Evolutionary conservation across 2,113 vertebrate species (phyloP).

Genomic region (Pluvianellus socialis): DNA sequence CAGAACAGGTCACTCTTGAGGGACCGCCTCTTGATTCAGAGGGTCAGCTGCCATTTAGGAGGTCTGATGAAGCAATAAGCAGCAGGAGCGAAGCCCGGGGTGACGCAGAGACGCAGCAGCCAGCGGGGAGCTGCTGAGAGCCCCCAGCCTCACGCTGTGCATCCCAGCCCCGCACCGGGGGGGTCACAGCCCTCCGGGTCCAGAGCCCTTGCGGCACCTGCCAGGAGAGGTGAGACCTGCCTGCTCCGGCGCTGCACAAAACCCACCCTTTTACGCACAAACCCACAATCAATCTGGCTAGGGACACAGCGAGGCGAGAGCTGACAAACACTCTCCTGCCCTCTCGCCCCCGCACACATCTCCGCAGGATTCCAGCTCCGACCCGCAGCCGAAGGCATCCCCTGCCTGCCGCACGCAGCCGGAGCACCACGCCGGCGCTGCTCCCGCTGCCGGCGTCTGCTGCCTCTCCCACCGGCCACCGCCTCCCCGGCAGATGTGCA

Average conservation of each 20-base stretch:
- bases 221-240: accelerated
- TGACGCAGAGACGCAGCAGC: not conserved
- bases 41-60: not conserved
- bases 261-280: not conserved
- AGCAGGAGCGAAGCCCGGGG: not conserved
- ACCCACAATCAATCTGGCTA: accelerated
- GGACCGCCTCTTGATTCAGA: not conserved
- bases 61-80: not conserved
- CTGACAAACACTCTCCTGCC: not conserved
- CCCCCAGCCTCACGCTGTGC: accelerated
- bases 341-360: accelerated
- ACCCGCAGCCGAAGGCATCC: too few species aligned
- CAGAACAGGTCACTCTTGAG: not conserved
- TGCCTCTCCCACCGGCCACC: not conserved
- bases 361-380: not conserved
- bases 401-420: not conserved
- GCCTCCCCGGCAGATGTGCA: not conserved
- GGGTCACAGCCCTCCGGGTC: not conserved
- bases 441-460: accelerated
- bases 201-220: not conserved
- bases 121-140: accelerated
- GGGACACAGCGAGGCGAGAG: accelerated
- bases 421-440: accelerated
- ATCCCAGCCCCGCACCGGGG: not conserved
- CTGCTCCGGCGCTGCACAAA: not conserved